Evolutionary conservation across 1,140 invertebrate species (phyloP).

Genomic region (Euborellia annulipes): DNA sequence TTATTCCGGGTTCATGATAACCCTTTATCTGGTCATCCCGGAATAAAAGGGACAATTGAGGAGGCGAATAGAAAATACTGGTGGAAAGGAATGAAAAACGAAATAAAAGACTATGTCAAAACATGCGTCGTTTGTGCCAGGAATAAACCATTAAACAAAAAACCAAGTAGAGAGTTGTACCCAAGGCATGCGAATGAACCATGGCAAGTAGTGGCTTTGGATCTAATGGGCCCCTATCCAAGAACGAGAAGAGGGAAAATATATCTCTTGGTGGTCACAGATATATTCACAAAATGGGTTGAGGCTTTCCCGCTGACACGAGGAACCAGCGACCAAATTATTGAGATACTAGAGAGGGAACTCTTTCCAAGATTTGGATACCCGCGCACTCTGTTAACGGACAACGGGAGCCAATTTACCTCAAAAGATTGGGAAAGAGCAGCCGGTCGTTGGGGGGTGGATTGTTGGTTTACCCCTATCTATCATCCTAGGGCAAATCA

Average conservation of each 20-base stretch:
- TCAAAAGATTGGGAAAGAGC: not conserved
- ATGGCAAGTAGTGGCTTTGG: conserved; percentile 13
- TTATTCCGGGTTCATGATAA: too few species aligned
- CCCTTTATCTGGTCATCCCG: too few species aligned
- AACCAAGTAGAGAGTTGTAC: too few species aligned
- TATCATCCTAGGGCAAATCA: conserved; percentile 21
- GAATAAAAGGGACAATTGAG: too few species aligned
- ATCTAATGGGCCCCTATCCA: conserved; percentile 18
- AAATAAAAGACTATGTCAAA: too few species aligned
- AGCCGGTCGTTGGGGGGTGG: conserved; percentile 1
- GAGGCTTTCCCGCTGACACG: conserved; percentile 15
- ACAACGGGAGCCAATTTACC: conserved; percentile 19
- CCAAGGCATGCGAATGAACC: too few species aligned
- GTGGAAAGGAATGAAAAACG: too few species aligned
- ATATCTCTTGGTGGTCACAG: conserved; percentile 14
- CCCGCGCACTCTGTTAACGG: conserved; percentile 13
- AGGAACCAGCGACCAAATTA: conserved; percentile 15
- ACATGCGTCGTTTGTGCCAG: too few species aligned
- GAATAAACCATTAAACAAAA: too few species aligned
- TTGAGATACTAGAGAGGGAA: conserved; percentile 12
- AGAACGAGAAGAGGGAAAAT: conserved; percentile 8
- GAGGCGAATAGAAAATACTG: too few species aligned
- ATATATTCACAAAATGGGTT: conserved; percentile 17
- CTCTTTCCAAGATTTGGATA: conserved; percentile 18
- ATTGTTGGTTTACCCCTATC: conserved; percentile 13